phyloP scores from a whole-genome alignment of 2,113 vertebrate genomes.

The Erythrocercus mccallii region DNA sequence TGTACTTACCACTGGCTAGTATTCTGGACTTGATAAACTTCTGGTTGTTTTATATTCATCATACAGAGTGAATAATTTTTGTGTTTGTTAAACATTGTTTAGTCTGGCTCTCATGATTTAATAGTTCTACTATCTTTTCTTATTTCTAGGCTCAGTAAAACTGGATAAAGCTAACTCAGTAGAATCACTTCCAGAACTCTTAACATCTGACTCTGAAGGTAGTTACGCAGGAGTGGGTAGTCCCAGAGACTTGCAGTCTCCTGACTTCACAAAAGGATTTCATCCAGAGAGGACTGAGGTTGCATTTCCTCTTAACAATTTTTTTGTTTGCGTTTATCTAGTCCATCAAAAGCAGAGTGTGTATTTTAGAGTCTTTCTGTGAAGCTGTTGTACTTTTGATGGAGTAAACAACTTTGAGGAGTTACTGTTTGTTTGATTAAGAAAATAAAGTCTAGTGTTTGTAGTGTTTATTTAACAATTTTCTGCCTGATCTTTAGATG shows the following conservation, averaged over 20 bases:
- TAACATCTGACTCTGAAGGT: slow-evolving; percentile 95
- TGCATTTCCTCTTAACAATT: background rate
- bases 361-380: background rate
- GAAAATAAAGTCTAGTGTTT: background rate
- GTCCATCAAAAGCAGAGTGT: background rate
- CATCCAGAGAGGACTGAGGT: slow-evolving; percentile 81
- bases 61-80: background rate
- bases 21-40: background rate
- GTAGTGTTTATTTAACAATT: background rate
- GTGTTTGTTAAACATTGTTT: background rate
- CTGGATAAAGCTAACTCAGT: slow-evolving; percentile 83
- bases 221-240: slow-evolving; percentile 87
- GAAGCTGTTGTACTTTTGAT: background rate
- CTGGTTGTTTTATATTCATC: background rate
- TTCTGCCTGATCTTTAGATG: slow-evolving; percentile 39
- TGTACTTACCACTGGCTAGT: background rate
- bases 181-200: slow-evolving; percentile 90
- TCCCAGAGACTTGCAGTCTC: slow-evolving; percentile 89
- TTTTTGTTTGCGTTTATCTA: background rate
- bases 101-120: background rate
- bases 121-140: background rate
- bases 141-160: slow-evolving; percentile 74
- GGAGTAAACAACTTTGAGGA: background rate
- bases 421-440: background rate
- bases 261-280: slow-evolving; percentile 77